A percentile compares a stretch with the other conserved stretches of the same genome.
Conservation (phyloP, 2,797 vertebrate genomes). For the Odontamblyopus rebecca region DNA sequence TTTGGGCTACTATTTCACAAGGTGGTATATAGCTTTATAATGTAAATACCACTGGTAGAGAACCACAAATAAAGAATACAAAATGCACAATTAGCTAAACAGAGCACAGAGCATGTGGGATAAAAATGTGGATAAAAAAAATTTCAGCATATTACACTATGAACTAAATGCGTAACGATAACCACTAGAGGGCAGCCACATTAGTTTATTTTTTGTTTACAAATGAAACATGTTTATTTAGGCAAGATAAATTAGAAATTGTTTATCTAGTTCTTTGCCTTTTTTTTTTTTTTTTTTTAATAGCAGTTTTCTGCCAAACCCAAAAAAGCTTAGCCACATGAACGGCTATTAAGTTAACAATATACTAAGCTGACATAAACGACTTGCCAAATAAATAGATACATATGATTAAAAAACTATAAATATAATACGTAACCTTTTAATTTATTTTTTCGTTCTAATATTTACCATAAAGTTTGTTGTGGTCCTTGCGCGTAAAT, state of each 20-base stretch:
- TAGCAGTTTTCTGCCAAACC: neutral
- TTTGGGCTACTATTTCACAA: neutral
- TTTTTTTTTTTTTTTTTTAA: neutral
- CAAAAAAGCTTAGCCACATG: too few species aligned
- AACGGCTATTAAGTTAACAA: too few species aligned
- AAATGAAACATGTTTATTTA: neutral
- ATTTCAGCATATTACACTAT: too few species aligned
- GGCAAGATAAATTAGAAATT: neutral
- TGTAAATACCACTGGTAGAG: neutral
- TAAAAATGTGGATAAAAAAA: too few species aligned
- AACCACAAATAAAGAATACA: neutral
- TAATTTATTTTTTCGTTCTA: too few species aligned
- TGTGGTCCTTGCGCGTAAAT: conserved; percentile 5
- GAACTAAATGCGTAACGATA: too few species aligned
- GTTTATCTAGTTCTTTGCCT: neutral
- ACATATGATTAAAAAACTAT: too few species aligned
- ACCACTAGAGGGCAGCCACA: conserved; percentile 1
- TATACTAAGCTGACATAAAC: too few species aligned
- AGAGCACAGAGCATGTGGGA: neutral
- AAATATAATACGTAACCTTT: too few species aligned
- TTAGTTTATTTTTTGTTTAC: neutral
- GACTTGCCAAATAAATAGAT: too few species aligned
- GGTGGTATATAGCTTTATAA: neutral
- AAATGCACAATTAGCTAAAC: neutral
- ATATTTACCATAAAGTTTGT: neutral